phyloP scores from a whole-genome alignment of 2,888 invertebrate genomes.

The Eilema griseolum region DNA sequence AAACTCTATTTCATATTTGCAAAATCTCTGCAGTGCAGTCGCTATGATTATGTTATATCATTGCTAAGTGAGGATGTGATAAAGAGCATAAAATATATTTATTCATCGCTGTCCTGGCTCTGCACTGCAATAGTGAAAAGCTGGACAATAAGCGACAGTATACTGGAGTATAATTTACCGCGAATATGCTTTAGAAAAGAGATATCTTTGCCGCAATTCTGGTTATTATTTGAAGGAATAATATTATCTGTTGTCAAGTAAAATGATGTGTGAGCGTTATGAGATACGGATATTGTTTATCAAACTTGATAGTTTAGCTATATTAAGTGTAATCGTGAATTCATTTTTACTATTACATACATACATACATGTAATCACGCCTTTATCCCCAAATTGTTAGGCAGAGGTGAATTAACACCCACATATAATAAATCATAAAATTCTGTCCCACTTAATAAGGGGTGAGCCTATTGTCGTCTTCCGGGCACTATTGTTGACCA shows the following conservation, averaged over 20 bases:
- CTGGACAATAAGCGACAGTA: conserved; percentile 12
- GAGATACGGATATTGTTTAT: not conserved
- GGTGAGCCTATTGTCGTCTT: too few species aligned
- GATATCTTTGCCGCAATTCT: not conserved
- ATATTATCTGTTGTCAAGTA: not conserved
- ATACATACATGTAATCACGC: too few species aligned
- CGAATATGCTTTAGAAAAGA: conserved; percentile 11
- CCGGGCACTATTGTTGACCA: too few species aligned
- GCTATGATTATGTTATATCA: not conserved
- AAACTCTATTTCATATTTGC: too few species aligned
- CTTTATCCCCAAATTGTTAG: too few species aligned
- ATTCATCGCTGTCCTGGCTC: conserved; percentile 29
- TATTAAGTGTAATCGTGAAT: too few species aligned
- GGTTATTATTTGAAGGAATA: not conserved
- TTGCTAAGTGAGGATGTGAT: not conserved
- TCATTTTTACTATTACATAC: too few species aligned
- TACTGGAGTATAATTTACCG: conserved; percentile 26
- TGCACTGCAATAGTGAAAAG: conserved; percentile 13
- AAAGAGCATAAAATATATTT: not conserved
- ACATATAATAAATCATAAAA: too few species aligned
- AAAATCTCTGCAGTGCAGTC: too few species aligned
- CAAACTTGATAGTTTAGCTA: too few species aligned
- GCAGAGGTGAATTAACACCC: too few species aligned
- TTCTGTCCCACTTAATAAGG: too few species aligned
- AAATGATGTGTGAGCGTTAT: not conserved